Evolutionary conservation across 2,797 vertebrate genomes (phyloP).

Genomic region (Xenentodon cancila): DNA sequence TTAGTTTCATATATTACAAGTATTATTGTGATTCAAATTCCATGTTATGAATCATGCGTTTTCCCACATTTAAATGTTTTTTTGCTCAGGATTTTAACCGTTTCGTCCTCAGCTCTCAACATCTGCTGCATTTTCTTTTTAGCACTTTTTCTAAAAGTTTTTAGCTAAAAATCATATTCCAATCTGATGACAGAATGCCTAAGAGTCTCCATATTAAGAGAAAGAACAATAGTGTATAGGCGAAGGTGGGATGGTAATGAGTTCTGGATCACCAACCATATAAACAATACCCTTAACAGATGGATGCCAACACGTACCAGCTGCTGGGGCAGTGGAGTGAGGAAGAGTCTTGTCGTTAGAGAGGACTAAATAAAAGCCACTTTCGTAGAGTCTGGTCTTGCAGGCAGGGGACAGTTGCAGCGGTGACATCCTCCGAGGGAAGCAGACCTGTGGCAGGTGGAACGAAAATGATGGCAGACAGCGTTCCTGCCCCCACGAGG

Average conservation of each 20-base stretch:
- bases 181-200: slow-evolving; percentile 56
- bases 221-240: slow-evolving; percentile 78
- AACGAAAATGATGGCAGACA: slow-evolving; percentile 39
- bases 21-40: background rate
- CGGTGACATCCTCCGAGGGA: slow-evolving; percentile 56
- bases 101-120: slow-evolving; percentile 19
- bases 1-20: background rate
- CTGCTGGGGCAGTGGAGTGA: slow-evolving; percentile 80
- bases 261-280: slow-evolving; percentile 81
- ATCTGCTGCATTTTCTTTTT: slow-evolving; percentile 33
- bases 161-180: slow-evolving; percentile 17
- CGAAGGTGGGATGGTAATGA: slow-evolving; percentile 81
- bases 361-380: slow-evolving; percentile 79
- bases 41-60: background rate
- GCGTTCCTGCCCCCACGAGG: slow-evolving; percentile 48
- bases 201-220: slow-evolving; percentile 70
- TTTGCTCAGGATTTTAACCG: slow-evolving; percentile 7
- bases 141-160: background rate
- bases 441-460: slow-evolving; percentile 71
- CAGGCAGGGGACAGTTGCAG: slow-evolving; percentile 29
- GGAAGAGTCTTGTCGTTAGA: slow-evolving; percentile 68
- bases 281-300: slow-evolving; percentile 85
- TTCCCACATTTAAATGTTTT: slow-evolving; percentile 22
- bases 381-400: slow-evolving; percentile 44
- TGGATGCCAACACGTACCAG: slow-evolving; percentile 81